Evolutionary conservation across 2,888 invertebrate species (phyloP), one percentile per base, ranked within the genome.

Genomic region (Drosophila anomelani): DNA sequence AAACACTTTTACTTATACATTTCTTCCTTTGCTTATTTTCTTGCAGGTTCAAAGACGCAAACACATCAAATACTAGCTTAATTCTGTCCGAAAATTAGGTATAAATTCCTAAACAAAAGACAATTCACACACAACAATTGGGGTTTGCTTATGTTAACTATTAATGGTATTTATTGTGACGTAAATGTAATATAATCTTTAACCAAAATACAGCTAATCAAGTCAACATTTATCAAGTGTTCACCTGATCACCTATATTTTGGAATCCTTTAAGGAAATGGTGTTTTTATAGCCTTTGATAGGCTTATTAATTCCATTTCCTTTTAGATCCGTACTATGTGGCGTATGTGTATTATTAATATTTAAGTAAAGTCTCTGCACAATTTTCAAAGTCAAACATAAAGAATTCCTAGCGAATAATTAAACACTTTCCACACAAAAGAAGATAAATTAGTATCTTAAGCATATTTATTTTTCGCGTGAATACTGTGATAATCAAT

Each of bases 401-500:
- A 54, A 72, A 61, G 58, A 81, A 70, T 80, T 80, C 78, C 71
- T 85, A 88, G 84, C 74, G 39, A 83, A 83, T 80, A 78, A 64
- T n/a, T 36, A 53, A 47, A 29, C 69, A 77, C 77, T 67, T 54
- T 67, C 67, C 67, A 71, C 17, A 51, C 6, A 56, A 56, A 56
- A 49, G 49, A 47, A 44, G 53, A 29, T 62, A 72, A 49, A 59
- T 53, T 64, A 36, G 62, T 46, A 61, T 47, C 51, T 80, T 80
- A 86, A 80, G 79, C 76, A 88, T 90, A 90, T 91, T 90, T 90
- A 90, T 91, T 86, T 89, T 77, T 83, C 89, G 85, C 85, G 81
- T 91, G 84, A 92, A 90, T 91, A 91, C 92, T 92, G 92, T 92
- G 92, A 92, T 92, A 92, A 91, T 88, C 88, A 89, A 88, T 74